Evolutionary conservation across 2,797 vertebrate species (phyloP).

Genomic region (Benthosema pterotum): DNA sequence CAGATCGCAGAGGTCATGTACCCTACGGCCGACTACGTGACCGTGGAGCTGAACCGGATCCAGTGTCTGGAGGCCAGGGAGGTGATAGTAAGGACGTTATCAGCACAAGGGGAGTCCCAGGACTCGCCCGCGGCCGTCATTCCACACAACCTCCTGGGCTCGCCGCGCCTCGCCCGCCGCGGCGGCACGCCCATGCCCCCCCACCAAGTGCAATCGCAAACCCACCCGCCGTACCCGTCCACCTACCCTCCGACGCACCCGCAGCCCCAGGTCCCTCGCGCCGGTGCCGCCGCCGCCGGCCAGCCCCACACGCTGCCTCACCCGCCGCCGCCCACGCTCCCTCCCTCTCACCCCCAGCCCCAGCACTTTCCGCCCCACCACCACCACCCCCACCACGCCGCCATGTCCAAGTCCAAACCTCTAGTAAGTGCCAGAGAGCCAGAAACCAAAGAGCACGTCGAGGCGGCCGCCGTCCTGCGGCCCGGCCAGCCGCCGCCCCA

Average conservation of each 20-base stretch:
- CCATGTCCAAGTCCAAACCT: slow-evolving; percentile 86
- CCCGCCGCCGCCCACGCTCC: slow-evolving; percentile 78
- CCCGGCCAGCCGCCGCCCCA: slow-evolving; percentile 82
- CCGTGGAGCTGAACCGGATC: slow-evolving; percentile 88
- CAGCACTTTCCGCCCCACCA: slow-evolving; percentile 83
- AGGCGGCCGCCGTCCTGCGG: slow-evolving; percentile 75
- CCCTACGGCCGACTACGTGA: slow-evolving; percentile 86
- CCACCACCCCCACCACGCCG: no score
- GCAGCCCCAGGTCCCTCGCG: slow-evolving; percentile 80
- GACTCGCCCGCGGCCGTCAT: slow-evolving; percentile 87
- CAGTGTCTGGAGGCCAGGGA: slow-evolving; percentile 89
- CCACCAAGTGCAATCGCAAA: slow-evolving; percentile 60
- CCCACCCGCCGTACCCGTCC: slow-evolving; percentile 79
- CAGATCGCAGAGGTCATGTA: slow-evolving; percentile 94
- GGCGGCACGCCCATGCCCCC: slow-evolving; percentile 64
- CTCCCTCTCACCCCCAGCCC: slow-evolving; percentile 77
- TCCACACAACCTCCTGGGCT: slow-evolving; percentile 89
- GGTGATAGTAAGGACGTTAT: slow-evolving; percentile 92
- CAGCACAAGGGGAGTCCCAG: slow-evolving; percentile 92
- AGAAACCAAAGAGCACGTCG: slow-evolving; percentile 96
- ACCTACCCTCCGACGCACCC: slow-evolving; percentile 81
- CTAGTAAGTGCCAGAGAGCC: slow-evolving; percentile 91
- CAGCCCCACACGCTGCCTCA: slow-evolving; percentile 75
- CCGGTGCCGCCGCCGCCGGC: slow-evolving; percentile 73
- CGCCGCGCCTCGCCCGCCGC: slow-evolving; percentile 79